phyloP scores from a whole-genome alignment of 2,888 invertebrate species.

The Yponomeuta plumbellus region DNA sequence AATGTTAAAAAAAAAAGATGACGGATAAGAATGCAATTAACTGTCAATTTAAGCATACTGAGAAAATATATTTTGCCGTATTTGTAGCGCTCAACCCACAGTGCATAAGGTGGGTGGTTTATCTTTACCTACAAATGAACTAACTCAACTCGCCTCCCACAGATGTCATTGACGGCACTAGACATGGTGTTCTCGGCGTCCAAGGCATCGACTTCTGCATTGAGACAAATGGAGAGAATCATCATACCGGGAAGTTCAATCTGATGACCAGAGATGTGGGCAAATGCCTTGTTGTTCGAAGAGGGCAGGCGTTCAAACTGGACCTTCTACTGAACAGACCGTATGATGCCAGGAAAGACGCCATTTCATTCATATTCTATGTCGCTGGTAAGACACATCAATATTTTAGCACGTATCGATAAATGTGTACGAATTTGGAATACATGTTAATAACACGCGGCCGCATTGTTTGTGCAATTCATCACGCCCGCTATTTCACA shows the following conservation, averaged over 20 bases:
- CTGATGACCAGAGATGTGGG: slow-evolving; percentile 78
- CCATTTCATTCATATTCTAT: slow-evolving; percentile 89
- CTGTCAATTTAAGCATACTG: no score
- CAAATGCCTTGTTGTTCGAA: slow-evolving; percentile 84
- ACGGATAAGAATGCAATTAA: no score
- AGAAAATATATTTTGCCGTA: not conserved
- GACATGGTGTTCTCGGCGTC: slow-evolving; percentile 80
- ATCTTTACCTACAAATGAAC: not conserved
- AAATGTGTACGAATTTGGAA: slow-evolving; percentile 6
- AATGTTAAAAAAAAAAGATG: no score
- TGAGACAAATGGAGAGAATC: slow-evolving; percentile 83
- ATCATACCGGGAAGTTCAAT: slow-evolving; percentile 87
- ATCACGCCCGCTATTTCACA: not conserved
- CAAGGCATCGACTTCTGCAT: slow-evolving; percentile 84
- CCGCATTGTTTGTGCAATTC: not conserved
- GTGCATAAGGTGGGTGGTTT: not conserved
- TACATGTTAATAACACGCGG: slow-evolving; percentile 16
- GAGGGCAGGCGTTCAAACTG: slow-evolving; percentile 88
- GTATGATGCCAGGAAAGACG: slow-evolving; percentile 84
- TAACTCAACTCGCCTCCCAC: slow-evolving; percentile 23
- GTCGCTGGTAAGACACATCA: slow-evolving; percentile 76
- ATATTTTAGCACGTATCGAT: slow-evolving; percentile 4
- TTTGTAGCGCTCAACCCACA: not conserved
- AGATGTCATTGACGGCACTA: slow-evolving; percentile 68
- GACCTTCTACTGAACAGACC: slow-evolving; percentile 84